A percentile compares a stretch with the other conserved stretches of the same genome.
Evolutionary conservation across 2,113 vertebrate species (phyloP).

Genomic region (Noctilio leporinus): DNA sequence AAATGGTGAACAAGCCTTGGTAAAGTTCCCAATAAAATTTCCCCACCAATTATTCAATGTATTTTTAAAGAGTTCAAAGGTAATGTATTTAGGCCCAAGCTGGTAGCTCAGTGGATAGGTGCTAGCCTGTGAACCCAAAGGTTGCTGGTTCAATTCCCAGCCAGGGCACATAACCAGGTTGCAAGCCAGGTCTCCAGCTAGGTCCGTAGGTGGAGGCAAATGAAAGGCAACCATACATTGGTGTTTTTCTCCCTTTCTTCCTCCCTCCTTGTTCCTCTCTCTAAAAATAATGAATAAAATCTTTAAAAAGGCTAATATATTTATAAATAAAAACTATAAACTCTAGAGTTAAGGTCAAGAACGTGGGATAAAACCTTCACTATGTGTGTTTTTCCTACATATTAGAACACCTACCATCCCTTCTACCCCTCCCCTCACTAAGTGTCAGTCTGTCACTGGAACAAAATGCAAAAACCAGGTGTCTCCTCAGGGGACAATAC

Average conservation of each 20-base stretch:
- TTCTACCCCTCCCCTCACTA: background rate
- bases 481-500: accelerated
- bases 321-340: background rate
- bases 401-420: background rate
- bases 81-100: no score
- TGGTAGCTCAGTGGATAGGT: no score
- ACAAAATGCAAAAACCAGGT: background rate
- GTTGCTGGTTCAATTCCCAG: no score
- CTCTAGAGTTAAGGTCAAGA: background rate
- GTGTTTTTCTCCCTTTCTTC: no score
- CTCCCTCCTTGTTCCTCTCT: no score
- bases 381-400: background rate
- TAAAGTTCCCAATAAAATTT: background rate
- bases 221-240: no score
- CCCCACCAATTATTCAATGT: background rate
- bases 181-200: no score
- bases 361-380: background rate
- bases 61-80: background rate
- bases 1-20: background rate
- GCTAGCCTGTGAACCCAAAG: no score
- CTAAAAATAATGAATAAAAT: no score
- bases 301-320: background rate
- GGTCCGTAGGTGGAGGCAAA: no score
- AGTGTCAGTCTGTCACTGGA: background rate
- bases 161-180: no score